These are phyloP conservation scores for Ailuropoda melanoleuca DNA, from an alignment of 2,113 vertebrate genomes.

Conservation along the genomic window DNA sequence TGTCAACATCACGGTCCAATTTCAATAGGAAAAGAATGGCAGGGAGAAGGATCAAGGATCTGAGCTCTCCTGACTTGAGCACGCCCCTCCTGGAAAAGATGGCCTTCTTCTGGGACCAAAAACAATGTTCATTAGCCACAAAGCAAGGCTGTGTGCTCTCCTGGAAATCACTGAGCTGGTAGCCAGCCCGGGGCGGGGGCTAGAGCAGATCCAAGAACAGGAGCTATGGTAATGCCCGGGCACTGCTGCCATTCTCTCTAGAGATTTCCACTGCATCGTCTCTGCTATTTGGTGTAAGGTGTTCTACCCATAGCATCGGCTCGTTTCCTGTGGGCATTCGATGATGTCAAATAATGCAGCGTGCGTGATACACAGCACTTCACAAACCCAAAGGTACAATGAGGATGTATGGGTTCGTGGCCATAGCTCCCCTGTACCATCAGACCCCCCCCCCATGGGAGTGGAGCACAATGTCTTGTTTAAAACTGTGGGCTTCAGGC, in stretches of 20 bases:
- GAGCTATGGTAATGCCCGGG: neutral
- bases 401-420: no score
- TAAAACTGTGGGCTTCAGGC: neutral
- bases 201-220: neutral
- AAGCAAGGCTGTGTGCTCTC: neutral
- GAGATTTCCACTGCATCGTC: neutral
- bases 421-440: fast-evolving
- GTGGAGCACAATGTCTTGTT: fast-evolving
- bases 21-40: neutral
- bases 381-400: neutral
- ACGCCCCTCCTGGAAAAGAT: neutral
- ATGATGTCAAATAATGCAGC: neutral
- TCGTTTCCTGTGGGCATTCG: neutral
- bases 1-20: neutral
- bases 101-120: neutral
- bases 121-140: fast-evolving
- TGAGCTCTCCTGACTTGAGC: neutral
- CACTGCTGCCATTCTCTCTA: neutral
- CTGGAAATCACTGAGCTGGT: neutral
- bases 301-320: neutral
- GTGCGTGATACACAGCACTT: fast-evolving
- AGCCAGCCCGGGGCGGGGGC: no score
- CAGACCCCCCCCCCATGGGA: neutral
- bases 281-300: neutral
- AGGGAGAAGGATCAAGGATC: neutral